These are phyloP conservation scores for Zoanthus solanderi DNA, from an alignment of 92 coral and sea anemone species.

Conservation along the genomic window DNA sequence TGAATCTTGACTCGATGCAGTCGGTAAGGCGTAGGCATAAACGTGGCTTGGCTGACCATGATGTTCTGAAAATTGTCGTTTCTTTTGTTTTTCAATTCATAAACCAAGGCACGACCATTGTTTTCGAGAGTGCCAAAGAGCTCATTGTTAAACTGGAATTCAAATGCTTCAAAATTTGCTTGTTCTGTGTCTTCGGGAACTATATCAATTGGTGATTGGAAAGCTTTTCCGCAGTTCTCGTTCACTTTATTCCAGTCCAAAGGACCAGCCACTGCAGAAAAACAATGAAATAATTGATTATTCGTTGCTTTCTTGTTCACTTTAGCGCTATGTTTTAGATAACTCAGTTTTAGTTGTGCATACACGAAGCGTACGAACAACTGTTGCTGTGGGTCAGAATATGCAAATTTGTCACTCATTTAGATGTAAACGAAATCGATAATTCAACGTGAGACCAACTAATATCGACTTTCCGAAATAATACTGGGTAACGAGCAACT, in stretches of 20 bases:
- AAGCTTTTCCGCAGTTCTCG: slow-evolving; percentile 4
- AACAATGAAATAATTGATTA: too few species aligned
- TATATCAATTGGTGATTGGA: slow-evolving; percentile 35
- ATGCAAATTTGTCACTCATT: too few species aligned
- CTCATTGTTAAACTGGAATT: slow-evolving; percentile 25
- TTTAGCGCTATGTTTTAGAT: too few species aligned
- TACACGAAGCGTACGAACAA: too few species aligned
- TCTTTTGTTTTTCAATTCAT: neutral
- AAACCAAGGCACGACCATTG: slow-evolving; percentile 36
- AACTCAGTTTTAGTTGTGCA: too few species aligned
- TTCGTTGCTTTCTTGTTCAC: too few species aligned
- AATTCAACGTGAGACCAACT: too few species aligned
- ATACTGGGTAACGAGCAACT: too few species aligned
- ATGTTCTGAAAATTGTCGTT: slow-evolving; percentile 27
- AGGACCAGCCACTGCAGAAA: slow-evolving; percentile 30
- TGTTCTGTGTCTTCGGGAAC: slow-evolving; percentile 17
- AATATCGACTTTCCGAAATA: too few species aligned
- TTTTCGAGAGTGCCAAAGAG: slow-evolving; percentile 16
- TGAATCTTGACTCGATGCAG: slow-evolving; percentile 43
- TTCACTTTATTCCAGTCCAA: slow-evolving; percentile 34
- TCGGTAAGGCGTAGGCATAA: slow-evolving; percentile 32
- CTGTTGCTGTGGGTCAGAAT: too few species aligned
- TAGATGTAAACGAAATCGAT: too few species aligned
- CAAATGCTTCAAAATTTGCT: neutral
- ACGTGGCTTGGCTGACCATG: slow-evolving; percentile 34